phyloP scores from a whole-genome alignment of 1,140 invertebrate species.

The Adelges cooleyi region DNA sequence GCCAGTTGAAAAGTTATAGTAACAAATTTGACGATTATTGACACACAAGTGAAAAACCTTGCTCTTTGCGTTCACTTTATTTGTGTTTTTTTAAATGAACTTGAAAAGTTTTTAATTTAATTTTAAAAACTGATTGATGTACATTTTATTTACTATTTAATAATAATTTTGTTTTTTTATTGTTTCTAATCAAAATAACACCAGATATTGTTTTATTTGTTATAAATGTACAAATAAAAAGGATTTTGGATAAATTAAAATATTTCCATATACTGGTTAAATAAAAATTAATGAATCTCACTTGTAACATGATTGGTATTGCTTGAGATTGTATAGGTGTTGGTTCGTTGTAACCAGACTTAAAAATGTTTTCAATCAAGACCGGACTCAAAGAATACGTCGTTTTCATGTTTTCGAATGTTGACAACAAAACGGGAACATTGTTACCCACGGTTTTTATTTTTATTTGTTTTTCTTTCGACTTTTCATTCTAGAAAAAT shows the following conservation, averaged over 20 bases:
- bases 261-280: neutral
- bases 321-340: constrained; percentile 94
- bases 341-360: constrained; percentile 63
- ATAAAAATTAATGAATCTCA: constrained; percentile 36
- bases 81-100: too few relatives aligned
- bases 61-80: too few relatives aligned
- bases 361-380: constrained; percentile 59
- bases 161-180: neutral
- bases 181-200: neutral
- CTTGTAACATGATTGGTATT: constrained; percentile 72
- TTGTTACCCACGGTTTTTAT: constrained; percentile 67
- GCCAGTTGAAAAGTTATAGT: too few relatives aligned
- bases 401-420: constrained; percentile 54
- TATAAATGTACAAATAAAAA: neutral
- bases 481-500: constrained; percentile 49
- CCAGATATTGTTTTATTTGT: too few relatives aligned
- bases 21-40: too few relatives aligned
- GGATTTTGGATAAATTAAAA: neutral
- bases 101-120: too few relatives aligned
- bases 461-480: constrained; percentile 57
- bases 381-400: constrained; percentile 46
- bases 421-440: constrained; percentile 57
- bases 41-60: too few relatives aligned
- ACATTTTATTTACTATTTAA: neutral
- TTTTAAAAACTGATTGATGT: too few relatives aligned